phyloP scores from a whole-genome alignment of 1,140 invertebrate species.

The Macrobrachium rosenbergii region DNA sequence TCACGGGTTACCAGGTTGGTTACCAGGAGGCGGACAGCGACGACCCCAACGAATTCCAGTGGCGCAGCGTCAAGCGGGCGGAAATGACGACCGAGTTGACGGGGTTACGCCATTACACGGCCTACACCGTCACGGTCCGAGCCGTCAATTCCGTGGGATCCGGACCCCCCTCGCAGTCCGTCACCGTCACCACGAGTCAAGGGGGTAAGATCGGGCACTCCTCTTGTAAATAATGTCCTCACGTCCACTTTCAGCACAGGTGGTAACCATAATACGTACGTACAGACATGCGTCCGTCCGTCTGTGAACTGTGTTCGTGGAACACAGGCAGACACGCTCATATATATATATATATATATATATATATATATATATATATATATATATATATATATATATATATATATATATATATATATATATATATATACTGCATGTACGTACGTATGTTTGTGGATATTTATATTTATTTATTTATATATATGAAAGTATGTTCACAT shows the following conservation, averaged over 20 bases:
- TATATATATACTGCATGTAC: too few species aligned
- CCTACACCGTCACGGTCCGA: constrained; percentile 70
- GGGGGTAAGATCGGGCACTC: constrained; percentile 31
- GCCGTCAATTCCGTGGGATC: constrained; percentile 69
- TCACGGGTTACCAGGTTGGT: constrained; percentile 70
- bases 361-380: too few species aligned
- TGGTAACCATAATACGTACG: not conserved
- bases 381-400: too few species aligned
- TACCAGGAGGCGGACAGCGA: constrained; percentile 65
- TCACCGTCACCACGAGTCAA: constrained; percentile 58
- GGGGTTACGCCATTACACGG: constrained; percentile 70
- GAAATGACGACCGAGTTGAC: constrained; percentile 40
- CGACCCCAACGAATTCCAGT: constrained; percentile 67
- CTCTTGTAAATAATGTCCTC: not conserved
- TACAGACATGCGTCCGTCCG: not conserved
- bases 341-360: too few species aligned
- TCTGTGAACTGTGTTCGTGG: not conserved
- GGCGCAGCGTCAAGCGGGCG: constrained; percentile 65
- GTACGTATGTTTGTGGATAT: too few species aligned
- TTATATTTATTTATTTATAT: too few species aligned
- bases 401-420: too few species aligned
- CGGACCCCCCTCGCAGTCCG: constrained; percentile 67
- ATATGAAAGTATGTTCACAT: not conserved
- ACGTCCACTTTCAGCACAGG: not conserved
- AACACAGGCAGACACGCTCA: too few species aligned